Evolutionary conservation across 2,888 invertebrate species (phyloP), one percentile per base, ranked within the genome.

Genomic region (Bombyx huttoni): DNA sequence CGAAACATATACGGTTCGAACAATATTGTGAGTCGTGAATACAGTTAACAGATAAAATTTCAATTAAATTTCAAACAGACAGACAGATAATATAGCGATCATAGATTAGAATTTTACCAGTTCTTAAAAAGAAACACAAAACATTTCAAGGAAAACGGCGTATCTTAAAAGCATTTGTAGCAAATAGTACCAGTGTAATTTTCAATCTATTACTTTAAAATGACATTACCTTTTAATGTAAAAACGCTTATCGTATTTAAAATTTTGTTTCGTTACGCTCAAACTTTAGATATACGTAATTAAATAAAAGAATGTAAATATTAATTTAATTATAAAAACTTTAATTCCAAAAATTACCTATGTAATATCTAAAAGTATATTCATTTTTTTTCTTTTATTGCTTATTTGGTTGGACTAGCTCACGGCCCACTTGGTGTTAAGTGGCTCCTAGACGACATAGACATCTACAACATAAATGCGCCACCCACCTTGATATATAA

Each of bases 91-190:
- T 40, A 12, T 40, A 40, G 8, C 40, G 40, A 40, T 12, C 8
- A 40, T 40, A 40, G 40, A 40, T 40, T 40, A 40, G 9, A 40
- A 12, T 40, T 40, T 40, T 40, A 40, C 40, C 12, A 40, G 12
- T 40, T 40, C 12, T 40, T 40, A 40, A 40, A 40, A 40, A 8
- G 40, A 40, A 47, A 46, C 34, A 47, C 13, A 52, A 47, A 52
- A 8, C 46, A 12, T 49, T 53, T 51, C 53, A 34, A 12, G 46
- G 51, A 53, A 53, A 49, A n/a, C 24, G 34, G 24, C 51, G 51
- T 53, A 51, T 51, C 51, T 53, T 49, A 51, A 53, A 53, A 53
- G 53, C 7, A 46, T 40, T 40, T 40, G 3, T 40, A 40, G 3
- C 40, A 7, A 12, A 10, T 40, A 12, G 12, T 7, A 40, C 12